Base-by-base conservation (phyloP, 1,140 invertebrate genomes). In the Hirudo medicinalis region DNA sequence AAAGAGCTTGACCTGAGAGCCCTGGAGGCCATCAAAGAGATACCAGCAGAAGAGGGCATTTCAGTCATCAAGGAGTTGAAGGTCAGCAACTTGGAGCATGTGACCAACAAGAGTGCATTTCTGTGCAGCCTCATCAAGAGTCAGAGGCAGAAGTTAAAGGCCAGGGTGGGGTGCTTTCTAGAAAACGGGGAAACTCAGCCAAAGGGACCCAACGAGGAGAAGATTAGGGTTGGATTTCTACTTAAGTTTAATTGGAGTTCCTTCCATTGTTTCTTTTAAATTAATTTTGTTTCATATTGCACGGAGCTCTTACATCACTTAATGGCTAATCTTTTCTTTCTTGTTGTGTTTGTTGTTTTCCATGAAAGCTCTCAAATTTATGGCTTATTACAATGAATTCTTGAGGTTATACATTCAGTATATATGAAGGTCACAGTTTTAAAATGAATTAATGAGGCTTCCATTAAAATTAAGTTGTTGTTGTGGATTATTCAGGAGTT, bases 91-190 rank as follows among this genome's bases (percentile, higher is more conserved):
- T 85, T 97, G 80, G 92, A 95, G 85, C 93, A 97, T 87, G 94
- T 97, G 79, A 92, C 91, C 75, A 97, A 97, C 86, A 97, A 97
- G 86, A 95, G 92, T 82, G 93, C 94, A 78, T 97, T 91, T 84
- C 85, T 97, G 76, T 97, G 93, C 86, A 93, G 93, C 79, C 91
- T 96, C 77, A 96, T 97, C 92, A 97, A 97, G 86, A 96, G 92
- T 73, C 96, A 94, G 85, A 86, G 91, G 80, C 92, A 95, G 83
- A 94, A 94, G 76, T 13, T 49, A 17, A 49, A 49, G 43, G 43
- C 43, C 9, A 49, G 43, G 43, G 43, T 49, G 43, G 43, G 43
- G 15, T 17, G 9, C 43, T 49, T 49, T 49, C 43, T 49, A 49
- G 43, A 49, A 49, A 49, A 49, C 11, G 43, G 43, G 43, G 57